Conservation (phyloP, 2,113 vertebrate species). For the Bombycilla garrulus region DNA sequence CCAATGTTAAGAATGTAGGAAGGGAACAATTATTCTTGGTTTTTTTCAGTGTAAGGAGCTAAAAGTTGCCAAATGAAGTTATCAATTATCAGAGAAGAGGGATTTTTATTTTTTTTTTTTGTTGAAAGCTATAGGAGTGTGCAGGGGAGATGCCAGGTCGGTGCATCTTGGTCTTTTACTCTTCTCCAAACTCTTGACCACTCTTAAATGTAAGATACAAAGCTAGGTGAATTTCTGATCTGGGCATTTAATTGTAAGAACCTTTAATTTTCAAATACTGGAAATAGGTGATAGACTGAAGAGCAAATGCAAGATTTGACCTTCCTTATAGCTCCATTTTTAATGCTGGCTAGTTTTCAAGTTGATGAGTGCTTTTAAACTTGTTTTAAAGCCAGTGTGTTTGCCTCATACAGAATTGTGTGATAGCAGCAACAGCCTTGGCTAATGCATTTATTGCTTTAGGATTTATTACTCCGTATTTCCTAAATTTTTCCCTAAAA, state of each 20-base stretch:
- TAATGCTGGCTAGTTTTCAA: background rate
- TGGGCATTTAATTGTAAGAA: background rate
- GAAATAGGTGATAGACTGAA: background rate
- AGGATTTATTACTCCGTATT: constrained; percentile 12
- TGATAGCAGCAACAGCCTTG: background rate
- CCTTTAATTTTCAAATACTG: background rate
- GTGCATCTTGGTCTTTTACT: background rate
- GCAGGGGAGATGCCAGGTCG: background rate
- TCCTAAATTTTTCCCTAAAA: background rate
- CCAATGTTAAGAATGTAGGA: background rate
- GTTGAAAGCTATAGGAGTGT: background rate
- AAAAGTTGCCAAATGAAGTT: background rate
- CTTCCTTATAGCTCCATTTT: background rate
- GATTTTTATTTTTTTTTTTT: background rate
- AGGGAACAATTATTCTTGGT: background rate
- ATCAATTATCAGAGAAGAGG: background rate
- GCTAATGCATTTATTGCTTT: background rate
- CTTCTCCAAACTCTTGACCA: background rate
- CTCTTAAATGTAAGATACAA: background rate
- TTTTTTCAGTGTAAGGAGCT: background rate
- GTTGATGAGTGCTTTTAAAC: background rate
- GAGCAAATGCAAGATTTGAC: background rate
- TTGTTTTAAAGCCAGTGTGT: background rate
- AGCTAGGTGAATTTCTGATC: background rate
- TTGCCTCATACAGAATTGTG: background rate